Evolutionary conservation across 2,113 vertebrate species (phyloP).

Genomic region (Forbesichthys papilliferus): DNA sequence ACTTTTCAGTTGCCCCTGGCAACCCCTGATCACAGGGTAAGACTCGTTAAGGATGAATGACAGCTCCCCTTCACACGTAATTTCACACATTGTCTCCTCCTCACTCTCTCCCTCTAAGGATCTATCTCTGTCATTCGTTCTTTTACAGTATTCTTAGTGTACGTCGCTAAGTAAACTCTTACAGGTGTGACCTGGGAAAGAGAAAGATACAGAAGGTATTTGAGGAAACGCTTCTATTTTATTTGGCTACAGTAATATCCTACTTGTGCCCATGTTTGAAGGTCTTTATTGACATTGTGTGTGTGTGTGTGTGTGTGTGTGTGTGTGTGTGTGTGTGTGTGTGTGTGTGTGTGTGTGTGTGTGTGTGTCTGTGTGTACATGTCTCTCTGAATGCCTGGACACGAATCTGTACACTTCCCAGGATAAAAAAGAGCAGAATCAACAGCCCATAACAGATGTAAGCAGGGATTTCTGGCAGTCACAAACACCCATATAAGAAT

Average conservation of each 20-base stretch:
- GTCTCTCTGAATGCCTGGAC: neutral
- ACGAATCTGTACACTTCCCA: neutral
- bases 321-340: neutral
- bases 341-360: neutral
- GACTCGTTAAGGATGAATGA: neutral
- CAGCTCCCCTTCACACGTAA: no score
- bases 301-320: neutral
- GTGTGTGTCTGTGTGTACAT: neutral
- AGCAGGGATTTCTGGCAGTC: neutral
- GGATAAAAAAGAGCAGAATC: neutral
- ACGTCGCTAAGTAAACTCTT: neutral
- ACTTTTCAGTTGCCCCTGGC: conserved; percentile 21
- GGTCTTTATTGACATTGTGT: no score
- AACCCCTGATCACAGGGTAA: conserved; percentile 17
- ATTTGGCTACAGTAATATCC: conserved; percentile 24
- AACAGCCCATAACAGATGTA: neutral
- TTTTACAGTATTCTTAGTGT: neutral
- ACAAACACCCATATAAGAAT: neutral
- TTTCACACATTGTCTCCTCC: neutral
- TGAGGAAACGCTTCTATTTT: conserved; percentile 30
- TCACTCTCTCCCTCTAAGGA: neutral
- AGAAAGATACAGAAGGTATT: neutral
- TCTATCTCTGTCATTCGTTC: neutral
- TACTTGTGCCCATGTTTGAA: neutral
- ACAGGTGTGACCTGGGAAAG: conserved; percentile 4